phyloP scores from a whole-genome alignment of 1,140 invertebrate species.

The Bilobella aurantiaca region DNA sequence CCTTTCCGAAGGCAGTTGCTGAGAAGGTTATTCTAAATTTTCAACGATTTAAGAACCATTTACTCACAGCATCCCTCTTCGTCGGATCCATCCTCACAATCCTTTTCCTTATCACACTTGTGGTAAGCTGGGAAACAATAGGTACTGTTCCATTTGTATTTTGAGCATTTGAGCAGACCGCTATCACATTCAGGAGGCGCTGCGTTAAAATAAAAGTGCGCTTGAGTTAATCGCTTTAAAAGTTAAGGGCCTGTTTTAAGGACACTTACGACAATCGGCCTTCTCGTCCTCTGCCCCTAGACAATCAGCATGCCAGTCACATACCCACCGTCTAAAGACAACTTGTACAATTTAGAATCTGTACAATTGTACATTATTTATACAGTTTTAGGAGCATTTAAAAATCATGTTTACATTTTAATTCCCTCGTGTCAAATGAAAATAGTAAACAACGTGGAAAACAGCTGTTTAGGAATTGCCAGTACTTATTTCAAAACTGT shows the following conservation, averaged over 20 bases:
- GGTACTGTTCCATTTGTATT: constrained; percentile 87
- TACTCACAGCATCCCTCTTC: constrained; percentile 83
- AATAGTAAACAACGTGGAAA: too few species aligned
- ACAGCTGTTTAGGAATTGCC: background rate
- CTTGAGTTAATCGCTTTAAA: background rate
- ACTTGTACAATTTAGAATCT: background rate
- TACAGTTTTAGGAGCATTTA: too few species aligned
- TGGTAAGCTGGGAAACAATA: constrained; percentile 83
- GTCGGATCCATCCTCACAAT: constrained; percentile 88
- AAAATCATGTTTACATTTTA: too few species aligned
- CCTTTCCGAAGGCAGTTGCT: too few species aligned
- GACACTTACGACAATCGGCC: constrained; percentile 26
- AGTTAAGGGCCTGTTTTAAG: background rate
- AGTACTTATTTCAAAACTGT: background rate
- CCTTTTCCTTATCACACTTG: constrained; percentile 81
- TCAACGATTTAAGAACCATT: too few species aligned
- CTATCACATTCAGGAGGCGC: constrained; percentile 79
- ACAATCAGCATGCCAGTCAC: constrained; percentile 33
- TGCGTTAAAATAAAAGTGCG: constrained; percentile 38
- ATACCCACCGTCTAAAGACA: constrained; percentile 18
- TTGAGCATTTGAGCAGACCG: constrained; percentile 65
- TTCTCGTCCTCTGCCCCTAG: constrained; percentile 18
- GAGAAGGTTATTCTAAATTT: too few species aligned
- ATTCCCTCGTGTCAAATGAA: too few species aligned
- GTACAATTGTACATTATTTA: too few species aligned